phyloP scores from a whole-genome alignment of 2,888 invertebrate species.

The Biston betularia region DNA sequence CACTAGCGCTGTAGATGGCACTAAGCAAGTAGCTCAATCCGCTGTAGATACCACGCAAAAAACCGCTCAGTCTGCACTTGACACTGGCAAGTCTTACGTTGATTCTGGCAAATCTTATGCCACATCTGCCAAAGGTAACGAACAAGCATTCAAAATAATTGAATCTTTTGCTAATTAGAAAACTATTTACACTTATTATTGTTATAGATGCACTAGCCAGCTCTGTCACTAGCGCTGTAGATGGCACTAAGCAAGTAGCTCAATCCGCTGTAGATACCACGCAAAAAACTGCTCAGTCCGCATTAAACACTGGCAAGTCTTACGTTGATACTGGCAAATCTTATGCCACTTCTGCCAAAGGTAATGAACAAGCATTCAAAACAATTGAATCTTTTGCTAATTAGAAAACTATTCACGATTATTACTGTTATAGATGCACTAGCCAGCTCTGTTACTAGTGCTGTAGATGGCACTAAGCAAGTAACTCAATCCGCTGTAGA shows the following conservation, averaged over 20 bases:
- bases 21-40: slow-evolving; percentile 63
- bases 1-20: slow-evolving; percentile 60
- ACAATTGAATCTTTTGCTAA: neutral
- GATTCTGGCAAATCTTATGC: slow-evolving; percentile 63
- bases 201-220: slow-evolving; percentile 61
- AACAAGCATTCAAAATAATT: too few species aligned
- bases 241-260: slow-evolving; percentile 62
- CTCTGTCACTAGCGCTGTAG: slow-evolving; percentile 61
- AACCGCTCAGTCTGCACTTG: slow-evolving; percentile 62
- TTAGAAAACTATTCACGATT: neutral
- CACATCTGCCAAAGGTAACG: slow-evolving; percentile 59
- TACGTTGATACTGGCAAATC: slow-evolving; percentile 61
- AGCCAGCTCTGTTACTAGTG: slow-evolving; percentile 58
- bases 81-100: slow-evolving; percentile 59
- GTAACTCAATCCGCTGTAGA: slow-evolving; percentile 61
- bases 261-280: slow-evolving; percentile 63
- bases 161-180: neutral
- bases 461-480: slow-evolving; percentile 63
- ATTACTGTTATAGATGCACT: slow-evolving; percentile 67
- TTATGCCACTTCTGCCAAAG: slow-evolving; percentile 54
- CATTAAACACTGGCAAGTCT: slow-evolving; percentile 58
- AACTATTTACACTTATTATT: too few species aligned
- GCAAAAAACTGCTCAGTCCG: slow-evolving; percentile 63
- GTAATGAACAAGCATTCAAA: neutral
- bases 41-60: slow-evolving; percentile 63